phyloP scores from a whole-genome alignment of 2,888 invertebrate species.

The Alitta virens region DNA sequence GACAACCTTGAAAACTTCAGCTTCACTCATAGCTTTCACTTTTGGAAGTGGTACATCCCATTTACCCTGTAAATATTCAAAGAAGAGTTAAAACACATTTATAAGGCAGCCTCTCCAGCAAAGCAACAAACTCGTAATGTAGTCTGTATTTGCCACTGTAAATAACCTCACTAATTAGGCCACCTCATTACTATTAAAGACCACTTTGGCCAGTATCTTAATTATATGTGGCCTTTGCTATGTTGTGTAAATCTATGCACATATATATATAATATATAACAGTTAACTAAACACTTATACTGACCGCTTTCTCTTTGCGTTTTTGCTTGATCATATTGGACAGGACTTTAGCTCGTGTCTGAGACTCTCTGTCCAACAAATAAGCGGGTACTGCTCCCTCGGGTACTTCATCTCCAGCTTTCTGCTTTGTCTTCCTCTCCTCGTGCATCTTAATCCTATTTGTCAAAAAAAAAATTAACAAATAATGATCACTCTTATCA shows the following conservation, averaged over 20 bases:
- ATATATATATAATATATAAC: too few species aligned
- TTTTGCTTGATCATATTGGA: conserved; percentile 99
- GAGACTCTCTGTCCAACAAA: conserved; percentile 93
- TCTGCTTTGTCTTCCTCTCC: conserved; percentile 85
- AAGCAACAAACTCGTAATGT: too few species aligned
- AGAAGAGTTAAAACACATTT: too few species aligned
- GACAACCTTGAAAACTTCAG: conserved; percentile 92
- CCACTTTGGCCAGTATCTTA: too few species aligned
- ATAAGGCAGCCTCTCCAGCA: too few species aligned
- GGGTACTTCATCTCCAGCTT: conserved; percentile 67
- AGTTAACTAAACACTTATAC: too few species aligned
- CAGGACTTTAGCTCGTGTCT: conserved; percentile 88
- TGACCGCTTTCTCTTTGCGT: conserved; percentile 90
- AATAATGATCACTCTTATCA: background rate
- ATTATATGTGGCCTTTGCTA: too few species aligned
- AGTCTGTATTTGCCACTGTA: too few species aligned
- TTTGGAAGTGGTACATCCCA: conserved; percentile 99
- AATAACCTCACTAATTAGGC: too few species aligned
- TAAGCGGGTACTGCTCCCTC: conserved; percentile 95
- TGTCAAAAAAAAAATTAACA: background rate
- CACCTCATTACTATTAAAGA: too few species aligned
- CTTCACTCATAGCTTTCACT: conserved; percentile 92
- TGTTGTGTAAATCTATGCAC: too few species aligned
- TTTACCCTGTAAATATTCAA: too few species aligned
- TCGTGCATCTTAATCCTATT: conserved; percentile 85